Conservation (phyloP, 2,113 vertebrate genomes). For the Polypterus bichir region DNA sequence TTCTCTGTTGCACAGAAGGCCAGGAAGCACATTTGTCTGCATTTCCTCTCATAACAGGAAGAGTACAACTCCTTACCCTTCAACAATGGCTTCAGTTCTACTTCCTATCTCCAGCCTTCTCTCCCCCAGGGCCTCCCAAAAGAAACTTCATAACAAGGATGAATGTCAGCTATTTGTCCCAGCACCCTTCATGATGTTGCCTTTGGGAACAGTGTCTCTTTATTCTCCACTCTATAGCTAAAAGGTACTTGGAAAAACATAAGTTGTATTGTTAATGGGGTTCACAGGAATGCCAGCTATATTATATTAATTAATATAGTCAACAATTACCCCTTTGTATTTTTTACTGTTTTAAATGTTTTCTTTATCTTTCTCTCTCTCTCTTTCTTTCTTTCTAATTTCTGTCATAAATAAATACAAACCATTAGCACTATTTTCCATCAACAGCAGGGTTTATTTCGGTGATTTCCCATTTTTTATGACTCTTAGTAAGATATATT, state of each 20-base stretch:
- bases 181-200: constrained; percentile 4
- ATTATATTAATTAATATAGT: constrained; percentile 26
- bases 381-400: constrained; percentile 16
- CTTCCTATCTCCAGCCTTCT: constrained; percentile 79
- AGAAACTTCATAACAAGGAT: constrained; percentile 57
- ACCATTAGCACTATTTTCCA: no score
- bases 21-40: constrained; percentile 99
- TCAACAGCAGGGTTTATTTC: no score
- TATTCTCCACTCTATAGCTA: constrained; percentile 32
- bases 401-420: not conserved
- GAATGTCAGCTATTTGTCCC: constrained; percentile 34
- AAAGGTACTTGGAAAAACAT: constrained; percentile 37
- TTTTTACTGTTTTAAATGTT: constrained; percentile 28
- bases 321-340: constrained; percentile 39
- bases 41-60: constrained; percentile 99
- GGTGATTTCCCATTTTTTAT: no score
- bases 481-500: no score
- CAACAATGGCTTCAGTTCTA: constrained; percentile 94
- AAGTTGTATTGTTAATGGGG: constrained; percentile 37
- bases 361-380: constrained; percentile 18
- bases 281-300: constrained; percentile 11
- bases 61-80: constrained; percentile 97
- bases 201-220: constrained; percentile 42
- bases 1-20: constrained; percentile 68
- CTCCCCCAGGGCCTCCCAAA: constrained; percentile 67